Evolutionary conservation across 2,888 invertebrate genomes (phyloP), one percentile per base, ranked within the genome.

Genomic region (Nasonia oneida): DNA sequence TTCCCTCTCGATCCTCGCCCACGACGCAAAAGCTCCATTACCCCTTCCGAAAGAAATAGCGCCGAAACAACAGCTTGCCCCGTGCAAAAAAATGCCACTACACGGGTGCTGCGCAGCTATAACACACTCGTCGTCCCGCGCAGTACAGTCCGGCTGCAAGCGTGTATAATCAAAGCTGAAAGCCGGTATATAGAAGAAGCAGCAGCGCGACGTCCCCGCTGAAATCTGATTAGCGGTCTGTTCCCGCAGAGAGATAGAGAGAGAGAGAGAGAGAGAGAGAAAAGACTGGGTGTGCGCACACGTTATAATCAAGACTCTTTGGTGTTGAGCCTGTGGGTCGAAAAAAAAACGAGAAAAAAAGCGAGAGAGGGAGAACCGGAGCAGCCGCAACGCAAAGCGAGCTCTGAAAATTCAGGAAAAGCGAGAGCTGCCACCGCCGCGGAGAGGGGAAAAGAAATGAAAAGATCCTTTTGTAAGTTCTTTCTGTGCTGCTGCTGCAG

Each of bases 391-490:
- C n/a, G 42, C 42, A 47, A 42, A 42, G 50, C 42, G 47, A 8
- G 23, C 23, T 61, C 57, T 61, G 57, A n/a, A 61, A 61, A 29
- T n/a, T 3, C 6, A n/a, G 47, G 57, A 79, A 23, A 70, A 67
- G 67, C 23, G 29, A 37, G 37, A 33, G 64, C 3, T 33, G 64
- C 10, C n/a, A 6, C 61, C 14, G 15, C 10, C 0, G 10, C 1
- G 47, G 1, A 12, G 47, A 47, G n/a, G 64, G 23, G 12, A 18
- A n/a, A 77, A 86, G 77, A 83, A 79, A 86, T 83, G 80, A 86
- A 83, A 86, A 86, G 80, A 83, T 86, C 71, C 83, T 77, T 81
- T 83, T 77, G 80, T 79, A 64, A 77, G 80, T 81, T 86, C 81
- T 83, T 85, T 86, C 74, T 77, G 37, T 50, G 74, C 23, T 6